Evolutionary conservation across 2,888 invertebrate genomes (phyloP).

Genomic region (Amphipoea oculea): DNA sequence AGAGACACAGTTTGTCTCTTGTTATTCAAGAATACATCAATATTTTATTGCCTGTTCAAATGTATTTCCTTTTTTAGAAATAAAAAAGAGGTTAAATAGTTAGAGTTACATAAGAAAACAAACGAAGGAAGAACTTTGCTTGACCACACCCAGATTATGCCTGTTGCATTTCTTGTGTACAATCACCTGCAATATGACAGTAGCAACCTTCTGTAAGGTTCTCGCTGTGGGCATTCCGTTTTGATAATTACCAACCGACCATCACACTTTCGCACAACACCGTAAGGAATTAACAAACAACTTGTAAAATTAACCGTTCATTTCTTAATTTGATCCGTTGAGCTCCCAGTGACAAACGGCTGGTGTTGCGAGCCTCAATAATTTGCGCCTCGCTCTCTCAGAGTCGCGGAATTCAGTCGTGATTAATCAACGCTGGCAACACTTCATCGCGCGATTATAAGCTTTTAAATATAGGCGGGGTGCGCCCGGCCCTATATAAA

Average conservation of each 20-base stretch:
- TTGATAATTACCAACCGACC: not conserved
- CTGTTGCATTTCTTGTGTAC: not conserved
- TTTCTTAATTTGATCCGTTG: slow-evolving; percentile 70
- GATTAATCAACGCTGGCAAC: slow-evolving; percentile 87
- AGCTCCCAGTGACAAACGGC: slow-evolving; percentile 68
- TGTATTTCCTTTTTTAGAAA: not conserved
- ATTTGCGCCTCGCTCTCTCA: slow-evolving; percentile 67
- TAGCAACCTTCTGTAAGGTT: not conserved
- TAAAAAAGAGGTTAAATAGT: too few species aligned
- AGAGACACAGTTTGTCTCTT: too few species aligned
- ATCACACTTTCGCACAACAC: slow-evolving; percentile 1
- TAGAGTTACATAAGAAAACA: not conserved
- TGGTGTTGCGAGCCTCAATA: slow-evolving; percentile 67
- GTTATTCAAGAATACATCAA: not conserved
- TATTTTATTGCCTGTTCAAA: not conserved
- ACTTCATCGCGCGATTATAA: slow-evolving; percentile 90
- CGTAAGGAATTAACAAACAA: slow-evolving; percentile 38
- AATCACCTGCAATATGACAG: not conserved
- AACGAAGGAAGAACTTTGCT: not conserved
- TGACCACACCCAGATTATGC: not conserved
- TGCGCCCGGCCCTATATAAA: slow-evolving; percentile 86
- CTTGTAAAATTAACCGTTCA: slow-evolving; percentile 59
- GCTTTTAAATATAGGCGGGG: slow-evolving; percentile 87
- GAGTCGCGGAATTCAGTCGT: slow-evolving; percentile 76
- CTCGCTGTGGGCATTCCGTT: not conserved